Evolutionary conservation across 1,140 invertebrate species (phyloP), one percentile per base, ranked within the genome.

Genomic region (Rhynchophorus ferrugineus): DNA sequence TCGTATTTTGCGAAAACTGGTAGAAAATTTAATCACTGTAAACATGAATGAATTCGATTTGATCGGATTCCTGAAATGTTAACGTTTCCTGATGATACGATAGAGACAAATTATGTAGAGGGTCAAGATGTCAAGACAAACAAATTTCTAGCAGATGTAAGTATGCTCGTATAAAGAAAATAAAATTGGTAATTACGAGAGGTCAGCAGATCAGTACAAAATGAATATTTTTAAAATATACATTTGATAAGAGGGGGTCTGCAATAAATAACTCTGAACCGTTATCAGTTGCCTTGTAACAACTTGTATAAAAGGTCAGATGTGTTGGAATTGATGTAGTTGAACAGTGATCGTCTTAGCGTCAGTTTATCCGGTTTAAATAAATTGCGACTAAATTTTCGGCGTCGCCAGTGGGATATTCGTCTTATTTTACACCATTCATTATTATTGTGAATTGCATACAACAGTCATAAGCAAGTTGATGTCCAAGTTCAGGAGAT

Each of bases 111-210:
- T 13, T 20, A n/a, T 8, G 6, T 21, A 21, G 37, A 17, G 33
- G 53, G 53, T 37, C 44, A 44, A 36, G 46, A 49, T 41, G 33
- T 17, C 41, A 2, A 35, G 24, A 55, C 49, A 49, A 49, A 55
- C 29, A 46, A 55, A 19, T 49, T 44, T 55, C 49, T 55, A 47
- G 46, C 46, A 37, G 34, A 55, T 49, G 53, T 55, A 49, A 55
- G 53, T 55, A 55, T 6, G n/a, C n/a, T 13, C 36, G 11, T 43
- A 21, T 17, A 38, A 22, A 37, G 16, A 35, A 45, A 29, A 41
- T 33, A 18, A 21, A 42, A 39, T 42, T 20, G 16, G 35, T 54
- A 54, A 47, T 47, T 46, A 42, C 17, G n/a, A 8, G 17, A 36
- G 51, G 16, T 46, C 51, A 54, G 47, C 17, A 42, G 44, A 44